Percentiles rank a stretch among this genome's conserved stretches.
These are phyloP conservation scores for Adelphocoris suturalis DNA, from an alignment of 2,888 invertebrate species.

Conservation along the genomic window DNA sequence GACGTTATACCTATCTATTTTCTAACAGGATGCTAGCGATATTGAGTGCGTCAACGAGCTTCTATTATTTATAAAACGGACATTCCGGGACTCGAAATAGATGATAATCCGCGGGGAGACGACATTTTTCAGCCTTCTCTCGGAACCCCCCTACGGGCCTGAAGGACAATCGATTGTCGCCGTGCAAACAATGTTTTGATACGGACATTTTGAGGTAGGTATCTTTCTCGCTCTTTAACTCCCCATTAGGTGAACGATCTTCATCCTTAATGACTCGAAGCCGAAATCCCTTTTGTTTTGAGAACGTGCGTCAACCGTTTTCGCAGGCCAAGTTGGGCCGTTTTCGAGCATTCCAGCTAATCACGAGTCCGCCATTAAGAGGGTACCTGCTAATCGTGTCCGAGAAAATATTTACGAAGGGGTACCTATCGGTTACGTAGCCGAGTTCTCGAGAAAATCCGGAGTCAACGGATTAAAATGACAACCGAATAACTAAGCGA, in stretches of 20 bases:
- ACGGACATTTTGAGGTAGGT: neutral
- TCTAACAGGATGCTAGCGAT: neutral
- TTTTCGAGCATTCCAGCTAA: neutral
- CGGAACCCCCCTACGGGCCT: neutral
- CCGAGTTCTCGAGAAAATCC: neutral
- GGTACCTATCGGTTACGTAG: neutral
- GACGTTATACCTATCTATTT: no score
- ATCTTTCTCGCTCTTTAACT: slow-evolving; percentile 4
- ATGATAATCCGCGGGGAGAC: neutral
- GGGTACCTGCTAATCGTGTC: slow-evolving; percentile 15
- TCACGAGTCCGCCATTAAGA: neutral
- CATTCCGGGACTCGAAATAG: slow-evolving; percentile 26
- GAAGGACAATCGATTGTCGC: no score
- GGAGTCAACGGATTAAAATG: no score
- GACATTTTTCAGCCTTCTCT: neutral
- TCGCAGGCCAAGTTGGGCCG: neutral
- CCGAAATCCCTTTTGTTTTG: neutral
- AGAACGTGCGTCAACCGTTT: neutral
- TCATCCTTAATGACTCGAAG: slow-evolving; percentile 14
- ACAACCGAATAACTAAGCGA: no score
- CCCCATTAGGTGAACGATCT: slow-evolving; percentile 11
- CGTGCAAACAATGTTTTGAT: neutral
- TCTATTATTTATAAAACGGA: neutral
- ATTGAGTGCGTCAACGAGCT: neutral
- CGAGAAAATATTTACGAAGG: slow-evolving; percentile 13